Conservation (phyloP, 2,888 invertebrate genomes). For the Scaptomyza tumidula region DNA sequence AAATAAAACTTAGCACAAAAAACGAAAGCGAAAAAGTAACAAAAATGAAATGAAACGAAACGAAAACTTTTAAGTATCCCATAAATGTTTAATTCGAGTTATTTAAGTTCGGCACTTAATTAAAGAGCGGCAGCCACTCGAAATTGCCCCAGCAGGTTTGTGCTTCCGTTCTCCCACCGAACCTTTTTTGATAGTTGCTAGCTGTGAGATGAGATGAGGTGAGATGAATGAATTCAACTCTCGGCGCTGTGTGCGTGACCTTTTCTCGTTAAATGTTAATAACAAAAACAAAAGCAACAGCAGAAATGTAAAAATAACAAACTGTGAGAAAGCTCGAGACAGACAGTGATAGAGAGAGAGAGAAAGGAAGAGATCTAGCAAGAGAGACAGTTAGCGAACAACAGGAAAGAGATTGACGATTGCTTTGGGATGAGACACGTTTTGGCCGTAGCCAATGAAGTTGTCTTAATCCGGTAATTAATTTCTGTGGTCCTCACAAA, state of each 20-base stretch:
- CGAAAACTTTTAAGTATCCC: conserved; percentile 76
- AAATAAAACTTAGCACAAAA: neutral
- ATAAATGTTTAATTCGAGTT: conserved; percentile 80
- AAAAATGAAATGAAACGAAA: conserved; percentile 34
- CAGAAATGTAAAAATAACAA: conserved; percentile 54
- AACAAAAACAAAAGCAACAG: conserved; percentile 55
- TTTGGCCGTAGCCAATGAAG: conserved; percentile 62
- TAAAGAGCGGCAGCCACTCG: conserved; percentile 53
- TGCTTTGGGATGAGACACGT: conserved; percentile 1
- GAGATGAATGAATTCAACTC: conserved; percentile 14
- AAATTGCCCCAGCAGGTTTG: conserved; percentile 30
- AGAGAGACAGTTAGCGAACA: neutral
- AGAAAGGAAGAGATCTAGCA: neutral
- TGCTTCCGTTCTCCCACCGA: neutral
- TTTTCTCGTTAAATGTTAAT: conserved; percentile 78
- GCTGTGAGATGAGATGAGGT: too few relatives aligned
- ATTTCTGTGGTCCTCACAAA: conserved; percentile 68
- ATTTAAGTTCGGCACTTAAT: conserved; percentile 80
- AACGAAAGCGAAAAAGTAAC: conserved; percentile 9
- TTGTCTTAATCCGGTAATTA: conserved; percentile 80
- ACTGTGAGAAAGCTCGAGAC: neutral
- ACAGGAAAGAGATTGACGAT: neutral
- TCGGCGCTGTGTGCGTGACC: conserved; percentile 68
- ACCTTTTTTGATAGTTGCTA: conserved; percentile 37
- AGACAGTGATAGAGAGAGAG: neutral